Percentiles rank a stretch among this genome's conserved stretches.
phyloP scores from a whole-genome alignment of 2,888 invertebrate genomes.

The Eumerus sabulonum region DNA sequence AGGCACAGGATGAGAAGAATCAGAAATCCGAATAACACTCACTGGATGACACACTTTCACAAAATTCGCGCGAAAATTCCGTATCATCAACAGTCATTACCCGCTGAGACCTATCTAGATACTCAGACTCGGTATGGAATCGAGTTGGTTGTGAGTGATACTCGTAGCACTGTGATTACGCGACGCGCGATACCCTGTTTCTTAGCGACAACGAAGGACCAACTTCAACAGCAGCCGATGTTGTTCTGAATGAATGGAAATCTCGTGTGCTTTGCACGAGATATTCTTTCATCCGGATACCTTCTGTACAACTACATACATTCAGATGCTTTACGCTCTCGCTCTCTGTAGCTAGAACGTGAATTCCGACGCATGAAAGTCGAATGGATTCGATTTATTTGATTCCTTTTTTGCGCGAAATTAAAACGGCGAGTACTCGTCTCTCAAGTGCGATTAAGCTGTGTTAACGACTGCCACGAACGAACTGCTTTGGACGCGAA shows the following conservation, averaged over 20 bases:
- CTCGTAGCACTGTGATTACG: background rate
- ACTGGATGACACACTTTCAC: background rate
- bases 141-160: background rate
- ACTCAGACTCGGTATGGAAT: slow-evolving; percentile 7
- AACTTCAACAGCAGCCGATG: slow-evolving; percentile 3
- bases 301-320: background rate
- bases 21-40: background rate
- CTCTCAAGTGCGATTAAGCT: slow-evolving; percentile 37
- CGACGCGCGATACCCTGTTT: slow-evolving; percentile 35
- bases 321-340: background rate
- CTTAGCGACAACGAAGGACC: slow-evolving; percentile 1
- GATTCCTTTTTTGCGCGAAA: slow-evolving; percentile 30
- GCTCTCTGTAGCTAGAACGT: slow-evolving; percentile 18
- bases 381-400: slow-evolving; percentile 5
- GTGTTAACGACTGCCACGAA: slow-evolving; percentile 34
- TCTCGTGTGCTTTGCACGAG: slow-evolving; percentile 46
- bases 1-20: background rate
- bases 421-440: too few relatives aligned
- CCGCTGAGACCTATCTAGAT: background rate
- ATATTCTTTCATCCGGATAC: background rate
- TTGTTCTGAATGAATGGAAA: slow-evolving; percentile 37
- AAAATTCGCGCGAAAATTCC: slow-evolving; percentile 10
- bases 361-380: slow-evolving; percentile 19
- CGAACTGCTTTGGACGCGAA: slow-evolving; percentile 25
- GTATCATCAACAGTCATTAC: slow-evolving; percentile 15